Percentiles rank a stretch among this genome's conserved stretches.
phyloP scores from a whole-genome alignment of 2,797 vertebrate species.

The Threskiornis aethiopicus region DNA sequence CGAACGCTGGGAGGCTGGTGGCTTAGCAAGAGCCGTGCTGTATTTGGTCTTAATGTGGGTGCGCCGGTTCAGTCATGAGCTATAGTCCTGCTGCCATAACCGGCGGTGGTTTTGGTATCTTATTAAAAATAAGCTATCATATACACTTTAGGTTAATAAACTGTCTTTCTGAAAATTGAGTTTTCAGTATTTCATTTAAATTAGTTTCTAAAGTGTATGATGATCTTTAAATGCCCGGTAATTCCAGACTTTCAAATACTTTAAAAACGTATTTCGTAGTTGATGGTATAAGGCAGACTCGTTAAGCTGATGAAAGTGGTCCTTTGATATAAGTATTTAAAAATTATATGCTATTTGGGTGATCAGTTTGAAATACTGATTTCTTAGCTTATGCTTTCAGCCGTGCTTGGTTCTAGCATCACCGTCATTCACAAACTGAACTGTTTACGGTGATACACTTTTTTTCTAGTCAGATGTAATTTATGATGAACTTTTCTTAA shows the following conservation, averaged over 20 bases:
- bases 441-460: rapidly evolving
- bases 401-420: background rate
- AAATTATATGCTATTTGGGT: background rate
- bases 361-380: background rate
- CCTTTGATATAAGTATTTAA: background rate
- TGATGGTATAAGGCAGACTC: background rate
- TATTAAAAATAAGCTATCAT: background rate
- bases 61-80: background rate
- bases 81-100: background rate
- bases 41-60: background rate
- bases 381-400: background rate
- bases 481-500: background rate
- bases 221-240: background rate
- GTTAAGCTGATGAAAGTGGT: background rate
- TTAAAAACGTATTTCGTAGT: background rate
- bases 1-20: rapidly evolving
- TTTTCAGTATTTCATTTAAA: background rate
- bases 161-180: background rate
- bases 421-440: background rate
- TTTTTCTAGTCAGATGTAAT: background rate
- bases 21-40: background rate
- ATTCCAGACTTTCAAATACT: background rate
- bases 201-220: background rate
- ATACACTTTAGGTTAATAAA: background rate
- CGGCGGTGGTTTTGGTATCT: background rate